These are phyloP conservation scores for Polyploca ridens DNA, from an alignment of 2,888 invertebrate genomes.

Conservation along the genomic window DNA sequence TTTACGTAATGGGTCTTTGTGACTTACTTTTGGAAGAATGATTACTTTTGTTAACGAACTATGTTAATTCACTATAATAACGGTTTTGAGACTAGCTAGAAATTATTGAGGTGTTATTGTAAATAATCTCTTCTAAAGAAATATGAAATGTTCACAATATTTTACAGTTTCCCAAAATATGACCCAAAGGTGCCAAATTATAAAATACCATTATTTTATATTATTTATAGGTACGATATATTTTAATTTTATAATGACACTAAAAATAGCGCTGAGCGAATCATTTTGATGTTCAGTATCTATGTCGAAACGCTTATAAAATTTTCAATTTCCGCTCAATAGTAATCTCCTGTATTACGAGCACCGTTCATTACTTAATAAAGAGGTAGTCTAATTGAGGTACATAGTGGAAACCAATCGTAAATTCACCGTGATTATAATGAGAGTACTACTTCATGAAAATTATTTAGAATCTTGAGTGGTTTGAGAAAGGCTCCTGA, in stretches of 20 bases:
- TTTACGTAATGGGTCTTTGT: neutral
- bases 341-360: neutral
- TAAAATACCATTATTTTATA: no score
- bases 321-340: constrained; percentile 8
- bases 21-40: neutral
- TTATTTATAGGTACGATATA: no score
- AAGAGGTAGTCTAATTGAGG: neutral
- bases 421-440: neutral
- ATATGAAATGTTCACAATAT: no score
- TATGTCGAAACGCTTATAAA: neutral
- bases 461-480: neutral
- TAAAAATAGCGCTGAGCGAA: no score
- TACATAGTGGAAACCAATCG: neutral
- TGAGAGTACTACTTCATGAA: neutral
- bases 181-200: no score
- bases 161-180: no score
- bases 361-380: neutral
- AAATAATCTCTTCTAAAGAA: no score
- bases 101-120: no score
- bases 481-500: no score
- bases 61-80: neutral
- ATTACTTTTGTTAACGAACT: neutral
- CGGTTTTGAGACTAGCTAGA: no score
- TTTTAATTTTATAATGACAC: no score
- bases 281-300: no score